Conservation (phyloP, 2,113 vertebrate species). For the Hylia prasina region DNA sequence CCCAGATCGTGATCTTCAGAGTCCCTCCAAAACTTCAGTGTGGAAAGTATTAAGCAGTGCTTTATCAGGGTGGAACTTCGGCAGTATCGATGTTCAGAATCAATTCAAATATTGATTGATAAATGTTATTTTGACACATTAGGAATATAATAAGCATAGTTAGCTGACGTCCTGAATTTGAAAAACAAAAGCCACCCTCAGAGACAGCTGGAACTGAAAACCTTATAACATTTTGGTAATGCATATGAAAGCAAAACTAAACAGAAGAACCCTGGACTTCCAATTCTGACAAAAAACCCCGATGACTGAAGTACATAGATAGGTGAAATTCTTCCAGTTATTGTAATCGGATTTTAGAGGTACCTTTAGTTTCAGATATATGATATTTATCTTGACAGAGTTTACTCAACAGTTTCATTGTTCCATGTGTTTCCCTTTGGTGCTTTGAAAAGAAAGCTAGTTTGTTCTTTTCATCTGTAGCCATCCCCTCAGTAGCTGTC, state of each 20-base stretch:
- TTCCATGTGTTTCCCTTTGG: constrained; percentile 10
- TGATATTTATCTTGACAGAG: constrained; percentile 36
- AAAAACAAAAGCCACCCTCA: not conserved
- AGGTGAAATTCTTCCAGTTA: constrained; percentile 5
- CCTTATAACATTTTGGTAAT: not conserved
- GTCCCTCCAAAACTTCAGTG: not conserved
- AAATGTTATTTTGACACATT: not conserved
- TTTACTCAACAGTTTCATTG: constrained; percentile 45
- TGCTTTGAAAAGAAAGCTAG: constrained; percentile 38
- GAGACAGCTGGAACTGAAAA: not conserved
- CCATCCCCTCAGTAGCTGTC: not conserved
- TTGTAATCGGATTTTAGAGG: constrained; percentile 41
- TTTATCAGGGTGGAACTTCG: not conserved
- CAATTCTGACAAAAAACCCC: not conserved
- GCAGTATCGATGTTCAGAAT: not conserved
- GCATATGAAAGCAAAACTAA: not conserved
- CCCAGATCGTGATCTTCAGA: not conserved
- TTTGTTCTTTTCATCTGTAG: constrained; percentile 40
- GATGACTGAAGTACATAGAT: not conserved
- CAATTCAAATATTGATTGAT: not conserved
- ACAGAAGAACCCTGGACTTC: not conserved
- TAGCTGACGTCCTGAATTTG: not conserved
- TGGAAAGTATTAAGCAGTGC: not conserved
- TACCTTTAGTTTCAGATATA: constrained; percentile 30
- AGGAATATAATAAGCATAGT: not conserved